Evolutionary conservation across 2,797 vertebrate species (phyloP).

Genomic region (Podarcis lilfordi): DNA sequence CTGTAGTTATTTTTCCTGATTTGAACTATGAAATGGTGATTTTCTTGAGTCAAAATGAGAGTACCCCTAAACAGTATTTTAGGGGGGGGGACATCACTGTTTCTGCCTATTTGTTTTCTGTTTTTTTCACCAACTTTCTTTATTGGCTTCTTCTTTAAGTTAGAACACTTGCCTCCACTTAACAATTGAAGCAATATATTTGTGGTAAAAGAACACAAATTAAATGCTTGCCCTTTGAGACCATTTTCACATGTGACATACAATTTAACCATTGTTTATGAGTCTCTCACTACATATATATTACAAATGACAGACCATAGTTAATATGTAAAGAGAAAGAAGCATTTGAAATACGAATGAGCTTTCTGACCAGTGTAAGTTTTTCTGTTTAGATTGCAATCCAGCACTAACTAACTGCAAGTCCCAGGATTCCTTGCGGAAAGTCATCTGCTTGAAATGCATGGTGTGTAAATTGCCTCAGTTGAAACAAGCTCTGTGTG

Average conservation of each 20-base stretch:
- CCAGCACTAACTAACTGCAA: too few species aligned
- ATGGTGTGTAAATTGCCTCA: too few species aligned
- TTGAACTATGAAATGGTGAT: too few species aligned
- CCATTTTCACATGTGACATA: neutral
- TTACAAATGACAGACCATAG: neutral
- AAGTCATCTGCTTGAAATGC: too few species aligned
- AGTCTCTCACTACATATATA: neutral
- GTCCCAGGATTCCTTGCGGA: too few species aligned
- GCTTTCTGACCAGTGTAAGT: neutral
- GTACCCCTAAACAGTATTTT: too few species aligned
- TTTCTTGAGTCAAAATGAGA: too few species aligned
- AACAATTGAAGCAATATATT: conserved; percentile 23
- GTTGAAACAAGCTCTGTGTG: too few species aligned
- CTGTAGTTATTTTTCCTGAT: too few species aligned
- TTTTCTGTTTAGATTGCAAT: neutral
- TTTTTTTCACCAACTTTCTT: conserved; percentile 25
- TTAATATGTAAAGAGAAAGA: neutral
- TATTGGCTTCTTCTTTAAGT: neutral
- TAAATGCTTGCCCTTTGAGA: neutral
- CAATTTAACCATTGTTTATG: neutral
- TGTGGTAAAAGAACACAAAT: conserved; percentile 9
- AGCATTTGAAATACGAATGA: neutral
- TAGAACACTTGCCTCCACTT: conserved; percentile 46
- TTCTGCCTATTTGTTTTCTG: conserved; percentile 35
- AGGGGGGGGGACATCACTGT: too few species aligned